A percentile compares a stretch with the other conserved stretches of the same genome.
Evolutionary conservation across 2,797 vertebrate genomes (phyloP).

Genomic region (Sebastes flavidus): DNA sequence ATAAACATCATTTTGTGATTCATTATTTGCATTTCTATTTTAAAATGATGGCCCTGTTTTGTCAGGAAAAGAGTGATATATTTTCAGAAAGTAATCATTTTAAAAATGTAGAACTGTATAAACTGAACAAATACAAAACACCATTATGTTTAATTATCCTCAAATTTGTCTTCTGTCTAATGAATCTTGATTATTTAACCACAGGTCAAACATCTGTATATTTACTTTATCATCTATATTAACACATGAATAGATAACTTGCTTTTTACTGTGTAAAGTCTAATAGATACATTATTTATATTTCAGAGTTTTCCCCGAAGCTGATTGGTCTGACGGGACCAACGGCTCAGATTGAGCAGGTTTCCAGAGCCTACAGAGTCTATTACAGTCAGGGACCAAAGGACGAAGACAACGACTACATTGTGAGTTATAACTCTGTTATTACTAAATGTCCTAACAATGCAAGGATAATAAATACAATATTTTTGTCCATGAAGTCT

Average conservation of each 20-base stretch:
- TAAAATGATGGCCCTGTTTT: background rate
- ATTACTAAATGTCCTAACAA: too few relatives aligned
- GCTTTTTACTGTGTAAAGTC: background rate
- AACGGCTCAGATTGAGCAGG: constrained; percentile 83
- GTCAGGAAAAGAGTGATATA: background rate
- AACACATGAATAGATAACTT: background rate
- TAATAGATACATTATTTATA: accelerated
- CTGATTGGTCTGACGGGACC: constrained; percentile 93
- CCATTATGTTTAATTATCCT: background rate
- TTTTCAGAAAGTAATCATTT: background rate
- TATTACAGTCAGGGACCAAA: constrained; percentile 96
- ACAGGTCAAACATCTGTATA: background rate
- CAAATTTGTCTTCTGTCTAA: background rate
- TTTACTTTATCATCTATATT: background rate
- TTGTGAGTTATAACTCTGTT: constrained; percentile 91
- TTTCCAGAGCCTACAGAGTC: constrained; percentile 91
- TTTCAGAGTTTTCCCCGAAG: constrained; percentile 94
- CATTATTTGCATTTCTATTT: background rate
- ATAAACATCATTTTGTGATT: background rate
- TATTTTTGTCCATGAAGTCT: background rate
- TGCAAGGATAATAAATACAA: too few relatives aligned
- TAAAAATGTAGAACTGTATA: too few relatives aligned
- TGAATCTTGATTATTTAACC: background rate
- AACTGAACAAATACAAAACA: background rate
- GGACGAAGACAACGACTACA: constrained; percentile 97